These are phyloP conservation scores for Holothuria glaberrima DNA, from an alignment of 35 echinoderm and acorn worm species.

Conservation along the genomic window DNA sequence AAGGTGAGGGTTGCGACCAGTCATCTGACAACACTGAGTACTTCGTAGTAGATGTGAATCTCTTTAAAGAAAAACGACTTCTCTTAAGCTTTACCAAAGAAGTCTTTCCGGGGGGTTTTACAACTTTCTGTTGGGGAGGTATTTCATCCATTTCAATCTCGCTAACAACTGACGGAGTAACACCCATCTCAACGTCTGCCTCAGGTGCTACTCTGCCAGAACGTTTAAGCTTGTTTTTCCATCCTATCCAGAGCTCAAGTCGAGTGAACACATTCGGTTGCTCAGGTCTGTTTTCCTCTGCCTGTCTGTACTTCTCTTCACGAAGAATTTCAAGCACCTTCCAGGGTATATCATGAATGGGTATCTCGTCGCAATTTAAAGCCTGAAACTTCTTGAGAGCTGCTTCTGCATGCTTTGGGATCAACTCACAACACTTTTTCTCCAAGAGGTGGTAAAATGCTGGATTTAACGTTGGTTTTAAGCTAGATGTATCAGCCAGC, in stretches of 20 bases:
- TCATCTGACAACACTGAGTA: not conserved
- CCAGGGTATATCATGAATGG: conserved; percentile 29
- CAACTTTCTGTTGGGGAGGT: not conserved
- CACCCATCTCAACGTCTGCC: not conserved
- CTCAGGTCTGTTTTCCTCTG: not conserved
- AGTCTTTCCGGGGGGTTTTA: not conserved
- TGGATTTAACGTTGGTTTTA: not conserved
- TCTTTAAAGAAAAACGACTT: not conserved
- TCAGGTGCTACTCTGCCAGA: not conserved
- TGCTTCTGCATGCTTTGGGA: conserved; percentile 9
- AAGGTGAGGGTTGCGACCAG: too few relatives aligned
- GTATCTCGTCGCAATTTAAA: not conserved
- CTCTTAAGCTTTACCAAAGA: conserved; percentile 25
- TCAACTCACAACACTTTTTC: conserved; percentile 26
- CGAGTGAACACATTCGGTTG: not conserved
- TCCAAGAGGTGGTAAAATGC: conserved; percentile 18
- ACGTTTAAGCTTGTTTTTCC: not conserved
- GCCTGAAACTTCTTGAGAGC: conserved; percentile 14
- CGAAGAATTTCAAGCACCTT: conserved; percentile 19
- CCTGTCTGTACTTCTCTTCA: conserved; percentile 22
- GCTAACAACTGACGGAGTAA: not conserved
- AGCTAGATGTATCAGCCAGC: not conserved
- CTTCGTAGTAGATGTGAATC: not conserved
- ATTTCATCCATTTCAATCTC: not conserved
- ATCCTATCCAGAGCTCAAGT: conserved; percentile 12